phyloP scores from a whole-genome alignment of 2,888 invertebrate genomes.

The Atethmia centrago region DNA sequence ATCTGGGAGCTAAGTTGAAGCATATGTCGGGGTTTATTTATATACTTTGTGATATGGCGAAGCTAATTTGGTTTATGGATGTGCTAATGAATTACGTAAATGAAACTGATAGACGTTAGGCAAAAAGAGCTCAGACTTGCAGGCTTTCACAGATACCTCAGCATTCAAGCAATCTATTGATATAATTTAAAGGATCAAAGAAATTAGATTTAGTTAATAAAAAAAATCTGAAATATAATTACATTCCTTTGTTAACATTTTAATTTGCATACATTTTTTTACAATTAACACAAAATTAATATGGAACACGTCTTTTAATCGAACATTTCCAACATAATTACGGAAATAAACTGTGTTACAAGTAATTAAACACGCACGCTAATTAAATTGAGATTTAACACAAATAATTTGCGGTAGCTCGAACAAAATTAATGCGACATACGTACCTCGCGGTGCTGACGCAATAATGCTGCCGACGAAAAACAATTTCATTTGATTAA shows the following conservation, averaged over 20 bases:
- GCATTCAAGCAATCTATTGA: neutral
- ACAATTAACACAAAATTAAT: constrained; percentile 40
- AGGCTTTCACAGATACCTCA: neutral
- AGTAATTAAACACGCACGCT: constrained; percentile 75
- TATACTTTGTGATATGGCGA: constrained; percentile 10
- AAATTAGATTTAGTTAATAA: neutral
- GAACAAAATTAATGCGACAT: constrained; percentile 69
- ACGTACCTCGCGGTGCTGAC: constrained; percentile 46
- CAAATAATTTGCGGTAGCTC: constrained; percentile 73
- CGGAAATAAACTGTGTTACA: constrained; percentile 72
- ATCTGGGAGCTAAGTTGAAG: constrained; percentile 48
- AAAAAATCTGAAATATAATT: neutral
- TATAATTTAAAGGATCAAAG: neutral
- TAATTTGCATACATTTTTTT: constrained; percentile 28
- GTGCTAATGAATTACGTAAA: constrained; percentile 20
- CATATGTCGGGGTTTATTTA: constrained; percentile 35
- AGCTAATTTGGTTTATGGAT: constrained; percentile 17
- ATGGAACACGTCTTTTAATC: constrained; percentile 44
- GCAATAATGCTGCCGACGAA: constrained; percentile 53
- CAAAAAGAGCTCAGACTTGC: neutral
- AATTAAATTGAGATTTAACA: constrained; percentile 77
- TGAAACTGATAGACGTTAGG: neutral
- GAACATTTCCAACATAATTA: constrained; percentile 65
- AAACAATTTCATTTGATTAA: constrained; percentile 50
- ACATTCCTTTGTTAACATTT: constrained; percentile 29